Evolutionary conservation across 2,888 invertebrate species (phyloP), one percentile per base, ranked within the genome.

Genomic region (Trichopoda pennipes): DNA sequence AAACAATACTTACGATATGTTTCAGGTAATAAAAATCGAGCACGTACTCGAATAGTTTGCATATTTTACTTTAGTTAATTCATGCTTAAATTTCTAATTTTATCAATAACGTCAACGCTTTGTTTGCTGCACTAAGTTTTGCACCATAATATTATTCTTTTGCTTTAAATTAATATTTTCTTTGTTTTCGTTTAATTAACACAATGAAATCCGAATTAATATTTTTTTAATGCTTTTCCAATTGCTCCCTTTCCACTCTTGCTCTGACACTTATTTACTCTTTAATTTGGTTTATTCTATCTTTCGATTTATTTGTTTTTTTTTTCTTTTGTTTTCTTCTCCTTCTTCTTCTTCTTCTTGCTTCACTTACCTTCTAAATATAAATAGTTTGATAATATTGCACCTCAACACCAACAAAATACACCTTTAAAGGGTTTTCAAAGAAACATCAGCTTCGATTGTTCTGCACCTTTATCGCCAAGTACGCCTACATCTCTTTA

Each of bases 361-460:
- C 86, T 88, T 74, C 49, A 70, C 81, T 68, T 75, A 55, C n/a
- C 82, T 70, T 76, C 76, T 84, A 64, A 58, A 38, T 2, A 19
- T 53, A 61, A 49, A 56, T 86, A 91, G 91, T 91, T 91, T 90
- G 91, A 91, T 86, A 90, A 90, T 88, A 89, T 90, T 90, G 90
- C 90, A 87, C 82, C 82, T 79, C 82, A 79, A 82, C 82, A 82
- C 82, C 82, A 82, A 82, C 90, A 89, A 88, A 91, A 90, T 88
- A 90, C 90, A 88, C 90, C 90, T 88, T 88, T 91, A 88, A 90
- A 90, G 89, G 90, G 89, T 87, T 90, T 90, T 88, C 91, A 91
- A 90, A 90, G 90, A 89, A 91, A 90, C 87, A 88, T 91, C 87
- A 91, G 90, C 89, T 91, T 90, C 90, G 91, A 91, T 89, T 90